These are phyloP conservation scores for Microctonus aethiopoides DNA, from an alignment of 2,888 invertebrate species.

Conservation along the genomic window DNA sequence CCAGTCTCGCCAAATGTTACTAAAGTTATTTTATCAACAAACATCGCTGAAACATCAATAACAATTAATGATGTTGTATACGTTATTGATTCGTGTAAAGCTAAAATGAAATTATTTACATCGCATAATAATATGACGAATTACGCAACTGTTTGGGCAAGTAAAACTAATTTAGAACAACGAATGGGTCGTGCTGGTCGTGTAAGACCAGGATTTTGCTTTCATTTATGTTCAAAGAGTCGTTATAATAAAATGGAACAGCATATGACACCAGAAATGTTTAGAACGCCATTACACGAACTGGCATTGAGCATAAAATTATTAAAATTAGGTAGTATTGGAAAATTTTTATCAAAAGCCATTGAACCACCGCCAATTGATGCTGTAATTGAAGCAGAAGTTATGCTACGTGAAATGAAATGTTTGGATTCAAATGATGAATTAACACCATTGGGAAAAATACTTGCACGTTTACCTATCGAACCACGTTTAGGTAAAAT, in stretches of 20 bases:
- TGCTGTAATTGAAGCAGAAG: constrained; percentile 98
- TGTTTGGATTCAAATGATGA: constrained; percentile 90
- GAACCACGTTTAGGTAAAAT: constrained; percentile 97
- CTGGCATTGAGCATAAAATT: constrained; percentile 92
- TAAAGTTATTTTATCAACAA: constrained; percentile 96
- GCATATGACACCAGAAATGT: constrained; percentile 97
- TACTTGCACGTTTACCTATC: constrained; percentile 93
- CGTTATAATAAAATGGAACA: constrained; percentile 82
- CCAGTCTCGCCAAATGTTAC: constrained; percentile 85
- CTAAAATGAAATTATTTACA: constrained; percentile 97
- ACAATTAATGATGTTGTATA: constrained; percentile 99
- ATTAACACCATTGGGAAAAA: constrained; percentile 91
- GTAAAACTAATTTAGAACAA: constrained; percentile 94
- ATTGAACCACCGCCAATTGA: constrained; percentile 97
- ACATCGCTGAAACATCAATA: constrained; percentile 98
- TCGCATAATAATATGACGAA: constrained; percentile 99
- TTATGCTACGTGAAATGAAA: constrained; percentile 83
- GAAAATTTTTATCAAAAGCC: constrained; percentile 94
- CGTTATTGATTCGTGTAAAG: constrained; percentile 97
- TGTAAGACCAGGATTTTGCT: constrained; percentile 92
- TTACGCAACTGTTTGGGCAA: constrained; percentile 97
- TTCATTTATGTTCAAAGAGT: constrained; percentile 87
- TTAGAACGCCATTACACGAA: constrained; percentile 96
- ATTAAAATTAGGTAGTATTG: constrained; percentile 89
- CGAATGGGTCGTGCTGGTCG: constrained; percentile 95